Base-by-base conservation (phyloP, 2,113 vertebrate genomes). In the Percopsis transmontana region DNA sequence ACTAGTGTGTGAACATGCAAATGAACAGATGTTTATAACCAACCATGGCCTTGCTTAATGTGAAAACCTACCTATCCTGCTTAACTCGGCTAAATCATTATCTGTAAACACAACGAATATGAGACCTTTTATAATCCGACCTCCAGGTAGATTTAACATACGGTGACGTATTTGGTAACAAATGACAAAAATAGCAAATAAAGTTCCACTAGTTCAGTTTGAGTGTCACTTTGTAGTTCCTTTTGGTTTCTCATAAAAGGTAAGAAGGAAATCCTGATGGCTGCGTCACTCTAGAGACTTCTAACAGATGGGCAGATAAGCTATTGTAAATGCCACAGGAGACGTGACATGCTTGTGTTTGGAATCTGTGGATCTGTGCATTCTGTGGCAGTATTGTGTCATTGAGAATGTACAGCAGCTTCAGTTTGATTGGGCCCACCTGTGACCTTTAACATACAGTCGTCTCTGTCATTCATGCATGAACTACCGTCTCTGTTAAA, bases 231-330 rank as follows among this genome's bases (percentile, higher is more conserved):
- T n/a, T 63, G 82, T 79, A 70, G 76, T 83, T 77, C 83, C 66
- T 82, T 84, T 54, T 68, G 53, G 79, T 75, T 21, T 71, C 81
- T 78, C 64, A 85, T 84, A 84, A 85, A 85, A 78, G 68, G 77
- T 84, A 85, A 85, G 83, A 83, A 81, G 77, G 61, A 72, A 79
- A 74, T 66, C 58, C 70, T 84, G 87, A 85, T 87, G 76, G 73
- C 80, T 80, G 80, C 73, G 66, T 76, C 70, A 63, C 77, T 80
- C 83, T 69, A 74, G 85, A 81, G 81, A 81, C 74, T 69, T 66
- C 81, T 84, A 84, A 87, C 77, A 79, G 83, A 84, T 44, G 66
- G 78, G 66, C 80, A 74, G 74, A 80, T 73, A 50, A 58, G 72
- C 74, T 70, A 79, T 81, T 82, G 80, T 77, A 77, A 80, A 70